phyloP scores from a whole-genome alignment of 2,797 vertebrate genomes.

The Moxostoma hubbsi region DNA sequence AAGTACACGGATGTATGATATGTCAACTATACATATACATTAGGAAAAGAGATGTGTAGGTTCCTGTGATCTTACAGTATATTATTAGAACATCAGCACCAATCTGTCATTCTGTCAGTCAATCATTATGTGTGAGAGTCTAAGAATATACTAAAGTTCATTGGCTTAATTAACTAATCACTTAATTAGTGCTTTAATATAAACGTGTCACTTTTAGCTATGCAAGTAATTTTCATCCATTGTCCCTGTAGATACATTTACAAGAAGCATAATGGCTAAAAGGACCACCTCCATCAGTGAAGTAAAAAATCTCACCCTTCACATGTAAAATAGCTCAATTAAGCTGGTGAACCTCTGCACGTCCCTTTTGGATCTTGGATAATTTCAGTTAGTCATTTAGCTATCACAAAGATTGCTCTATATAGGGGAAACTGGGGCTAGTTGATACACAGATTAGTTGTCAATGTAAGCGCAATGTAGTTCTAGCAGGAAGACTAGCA shows the following conservation, averaged over 20 bases:
- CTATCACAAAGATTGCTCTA: too few species aligned
- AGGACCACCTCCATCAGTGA: constrained; percentile 8
- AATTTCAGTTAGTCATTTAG: neutral
- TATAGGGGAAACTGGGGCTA: too few species aligned
- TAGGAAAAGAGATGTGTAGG: constrained; percentile 3
- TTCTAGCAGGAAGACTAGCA: too few species aligned
- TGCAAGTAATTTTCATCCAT: constrained; percentile 43
- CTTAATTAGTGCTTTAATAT: constrained; percentile 54
- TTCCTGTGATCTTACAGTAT: constrained; percentile 36
- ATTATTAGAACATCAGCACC: constrained; percentile 45
- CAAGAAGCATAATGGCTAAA: constrained; percentile 31
- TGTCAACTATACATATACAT: too few species aligned
- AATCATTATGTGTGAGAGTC: constrained; percentile 36
- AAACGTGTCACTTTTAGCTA: constrained; percentile 53
- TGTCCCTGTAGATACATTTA: constrained; percentile 36
- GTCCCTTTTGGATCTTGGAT: neutral
- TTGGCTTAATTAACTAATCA: constrained; percentile 57
- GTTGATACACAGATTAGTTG: too few species aligned
- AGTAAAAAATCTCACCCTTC: constrained; percentile 20
- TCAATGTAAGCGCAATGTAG: too few species aligned
- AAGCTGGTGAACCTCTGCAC: neutral
- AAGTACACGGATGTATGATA: too few species aligned
- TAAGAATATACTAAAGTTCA: constrained; percentile 49
- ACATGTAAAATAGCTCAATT: constrained; percentile 24
- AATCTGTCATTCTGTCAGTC: constrained; percentile 56